Conservation (phyloP, 2,888 invertebrate genomes). For the Andrena dorsata region DNA sequence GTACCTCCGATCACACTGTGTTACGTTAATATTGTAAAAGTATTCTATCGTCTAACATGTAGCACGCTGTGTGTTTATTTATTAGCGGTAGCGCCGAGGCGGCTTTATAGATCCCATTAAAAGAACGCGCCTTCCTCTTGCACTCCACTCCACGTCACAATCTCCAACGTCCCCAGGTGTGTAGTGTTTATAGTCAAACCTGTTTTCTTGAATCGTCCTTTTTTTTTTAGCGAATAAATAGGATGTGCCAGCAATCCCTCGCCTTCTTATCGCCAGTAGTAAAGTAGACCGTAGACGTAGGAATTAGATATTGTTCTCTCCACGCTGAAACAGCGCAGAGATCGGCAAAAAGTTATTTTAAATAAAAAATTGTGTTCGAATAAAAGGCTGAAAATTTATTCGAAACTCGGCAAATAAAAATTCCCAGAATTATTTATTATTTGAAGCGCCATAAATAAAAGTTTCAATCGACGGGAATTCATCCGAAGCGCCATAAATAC, state of each 20-base stretch:
- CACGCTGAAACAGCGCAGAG: not conserved
- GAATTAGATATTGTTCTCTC: not conserved
- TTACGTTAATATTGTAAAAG: conserved; percentile 4
- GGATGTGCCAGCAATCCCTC: conserved; percentile 34
- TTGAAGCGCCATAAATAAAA: too few species aligned
- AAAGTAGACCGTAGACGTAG: not conserved
- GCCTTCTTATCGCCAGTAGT: conserved; percentile 14
- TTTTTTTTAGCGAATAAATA: conserved; percentile 44
- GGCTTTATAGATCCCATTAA: not conserved
- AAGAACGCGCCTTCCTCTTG: not conserved
- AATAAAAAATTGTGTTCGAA: too few species aligned
- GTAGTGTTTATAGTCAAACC: conserved; percentile 27
- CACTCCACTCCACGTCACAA: conserved; percentile 6
- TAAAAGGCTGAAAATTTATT: too few species aligned
- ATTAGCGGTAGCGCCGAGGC: not conserved
- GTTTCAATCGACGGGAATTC: too few species aligned
- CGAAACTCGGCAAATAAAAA: too few species aligned
- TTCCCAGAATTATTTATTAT: too few species aligned
- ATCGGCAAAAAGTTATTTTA: too few species aligned
- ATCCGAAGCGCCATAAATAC: too few species aligned
- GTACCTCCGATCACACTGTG: conserved; percentile 4
- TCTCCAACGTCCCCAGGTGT: not conserved
- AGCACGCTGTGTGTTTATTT: conserved; percentile 35
- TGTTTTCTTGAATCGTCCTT: not conserved
- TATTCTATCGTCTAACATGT: conserved; percentile 18